These are phyloP conservation scores for Aphelenchoides besseyi DNA, from an alignment of 1,140 invertebrate genomes.

Conservation along the genomic window DNA sequence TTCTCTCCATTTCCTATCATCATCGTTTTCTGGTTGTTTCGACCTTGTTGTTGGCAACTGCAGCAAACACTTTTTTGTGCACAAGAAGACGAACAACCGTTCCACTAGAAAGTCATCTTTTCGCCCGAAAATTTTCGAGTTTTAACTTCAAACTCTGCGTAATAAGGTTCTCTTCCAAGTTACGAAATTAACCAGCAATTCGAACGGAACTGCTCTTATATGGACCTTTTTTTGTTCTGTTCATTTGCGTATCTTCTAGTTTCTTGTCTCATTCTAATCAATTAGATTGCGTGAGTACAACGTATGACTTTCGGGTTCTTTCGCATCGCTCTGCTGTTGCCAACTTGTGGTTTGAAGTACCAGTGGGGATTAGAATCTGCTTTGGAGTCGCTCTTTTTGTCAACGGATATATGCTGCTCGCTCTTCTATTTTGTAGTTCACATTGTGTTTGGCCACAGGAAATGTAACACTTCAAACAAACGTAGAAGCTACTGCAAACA, in stretches of 20 bases:
- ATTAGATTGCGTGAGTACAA: not conserved
- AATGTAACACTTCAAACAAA: too few species aligned
- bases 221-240: too few species aligned
- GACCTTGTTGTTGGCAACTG: not conserved
- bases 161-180: too few species aligned
- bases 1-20: not conserved
- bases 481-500: too few species aligned
- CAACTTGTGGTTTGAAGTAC: not conserved
- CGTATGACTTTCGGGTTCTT: too few species aligned
- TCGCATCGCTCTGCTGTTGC: too few species aligned
- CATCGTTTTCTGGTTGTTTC: not conserved
- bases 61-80: not conserved
- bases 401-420: not conserved
- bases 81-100: not conserved
- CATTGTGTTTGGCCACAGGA: too few species aligned
- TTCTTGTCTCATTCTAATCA: conserved; percentile 3
- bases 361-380: not conserved
- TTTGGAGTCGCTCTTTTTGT: not conserved
- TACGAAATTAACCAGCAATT: too few species aligned
- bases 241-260: conserved; percentile 2
- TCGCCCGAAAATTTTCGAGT: too few species aligned
- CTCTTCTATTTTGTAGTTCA: not conserved
- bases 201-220: too few species aligned
- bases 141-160: too few species aligned
- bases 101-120: too few species aligned